phyloP scores from a whole-genome alignment of 2,888 invertebrate genomes.

The Agapostemon virescens region DNA sequence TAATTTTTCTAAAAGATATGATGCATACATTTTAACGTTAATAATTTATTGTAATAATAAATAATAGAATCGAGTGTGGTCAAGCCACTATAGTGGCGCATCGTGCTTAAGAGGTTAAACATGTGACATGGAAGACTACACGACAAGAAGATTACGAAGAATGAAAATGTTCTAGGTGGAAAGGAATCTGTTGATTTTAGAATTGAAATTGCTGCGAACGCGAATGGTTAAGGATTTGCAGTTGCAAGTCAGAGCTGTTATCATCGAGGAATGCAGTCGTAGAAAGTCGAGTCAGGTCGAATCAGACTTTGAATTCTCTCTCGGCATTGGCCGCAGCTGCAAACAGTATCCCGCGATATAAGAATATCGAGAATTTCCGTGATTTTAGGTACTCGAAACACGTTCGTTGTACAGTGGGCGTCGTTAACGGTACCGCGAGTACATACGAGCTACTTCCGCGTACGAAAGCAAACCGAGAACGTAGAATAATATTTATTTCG shows the following conservation, averaged over 20 bases:
- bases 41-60: too few relatives aligned
- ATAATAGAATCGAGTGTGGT: too few relatives aligned
- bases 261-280: neutral
- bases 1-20: too few relatives aligned
- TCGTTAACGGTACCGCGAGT: conserved; percentile 1
- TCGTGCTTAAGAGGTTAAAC: too few relatives aligned
- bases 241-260: neutral
- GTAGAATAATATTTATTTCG: conserved; percentile 7
- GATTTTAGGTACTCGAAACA: conserved; percentile 1
- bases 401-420: neutral
- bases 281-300: neutral
- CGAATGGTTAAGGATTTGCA: too few relatives aligned
- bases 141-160: too few relatives aligned
- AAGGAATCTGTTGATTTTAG: too few relatives aligned
- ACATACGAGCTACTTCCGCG: neutral
- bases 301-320: neutral
- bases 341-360: neutral
- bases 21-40: too few relatives aligned
- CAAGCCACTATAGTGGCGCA: too few relatives aligned
- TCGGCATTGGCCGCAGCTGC: neutral
- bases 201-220: too few relatives aligned
- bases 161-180: too few relatives aligned
- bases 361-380: conserved; percentile 2
- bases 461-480: neutral
- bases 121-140: too few relatives aligned